Evolutionary conservation across 64 coral and sea anemone species (phyloP).

Genomic region (Porites australiensis): DNA sequence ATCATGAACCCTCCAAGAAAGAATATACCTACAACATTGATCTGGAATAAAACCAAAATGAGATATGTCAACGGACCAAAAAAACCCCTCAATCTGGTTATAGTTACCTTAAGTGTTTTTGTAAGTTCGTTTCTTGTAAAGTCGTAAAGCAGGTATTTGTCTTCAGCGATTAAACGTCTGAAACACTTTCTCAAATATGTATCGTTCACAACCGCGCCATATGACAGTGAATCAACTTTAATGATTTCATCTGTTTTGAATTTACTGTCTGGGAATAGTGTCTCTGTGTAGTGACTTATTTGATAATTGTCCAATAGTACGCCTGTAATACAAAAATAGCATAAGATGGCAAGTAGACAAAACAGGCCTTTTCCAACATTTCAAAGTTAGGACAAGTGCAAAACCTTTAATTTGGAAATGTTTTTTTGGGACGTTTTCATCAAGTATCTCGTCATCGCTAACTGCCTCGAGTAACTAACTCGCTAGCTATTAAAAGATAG

Average conservation of each 20-base stretch:
- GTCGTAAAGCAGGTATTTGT: constrained; percentile 74
- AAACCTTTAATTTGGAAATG: too few relatives aligned
- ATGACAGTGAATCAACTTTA: constrained; percentile 71
- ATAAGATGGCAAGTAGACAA: not conserved
- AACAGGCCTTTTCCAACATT: too few relatives aligned
- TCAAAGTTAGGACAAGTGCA: too few relatives aligned
- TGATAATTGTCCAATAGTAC: constrained; percentile 58
- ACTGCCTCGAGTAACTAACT: too few relatives aligned
- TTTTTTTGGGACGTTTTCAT: too few relatives aligned
- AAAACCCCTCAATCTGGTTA: not conserved
- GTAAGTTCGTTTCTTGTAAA: constrained; percentile 62
- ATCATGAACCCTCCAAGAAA: too few relatives aligned
- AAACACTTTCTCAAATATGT: constrained; percentile 55
- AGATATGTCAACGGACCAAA: too few relatives aligned
- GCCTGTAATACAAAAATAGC: constrained; percentile 9
- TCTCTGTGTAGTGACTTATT: constrained; percentile 37
- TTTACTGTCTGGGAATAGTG: constrained; percentile 19
- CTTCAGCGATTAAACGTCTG: constrained; percentile 64
- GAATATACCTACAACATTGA: too few relatives aligned
- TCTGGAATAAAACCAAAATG: too few relatives aligned
- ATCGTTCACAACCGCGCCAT: constrained; percentile 82
- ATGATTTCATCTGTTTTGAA: constrained; percentile 74
- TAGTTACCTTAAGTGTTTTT: constrained; percentile 69
- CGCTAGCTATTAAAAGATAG: too few relatives aligned
- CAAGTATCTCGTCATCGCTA: too few relatives aligned